Percentiles rank a stretch among this genome's conserved stretches.
Conservation (phyloP, 1,140 invertebrate species). For the Limonius californicus region DNA sequence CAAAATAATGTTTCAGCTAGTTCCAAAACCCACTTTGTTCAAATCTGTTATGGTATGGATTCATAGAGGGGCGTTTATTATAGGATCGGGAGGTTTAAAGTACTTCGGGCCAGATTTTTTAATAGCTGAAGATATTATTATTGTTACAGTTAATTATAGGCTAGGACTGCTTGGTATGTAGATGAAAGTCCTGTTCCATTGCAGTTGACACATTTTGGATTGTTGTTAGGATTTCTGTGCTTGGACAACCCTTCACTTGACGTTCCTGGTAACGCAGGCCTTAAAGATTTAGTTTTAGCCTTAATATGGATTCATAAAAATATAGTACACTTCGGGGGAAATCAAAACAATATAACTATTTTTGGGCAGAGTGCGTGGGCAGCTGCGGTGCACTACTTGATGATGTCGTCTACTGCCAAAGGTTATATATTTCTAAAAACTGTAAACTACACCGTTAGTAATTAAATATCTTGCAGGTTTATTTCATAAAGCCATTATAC, state of each 20-base stretch:
- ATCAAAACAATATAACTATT: slow-evolving; percentile 47
- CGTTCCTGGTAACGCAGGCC: slow-evolving; percentile 58
- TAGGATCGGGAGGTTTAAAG: slow-evolving; percentile 54
- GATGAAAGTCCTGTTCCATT: background rate
- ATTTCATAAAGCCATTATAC: slow-evolving; percentile 6
- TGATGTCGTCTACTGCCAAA: slow-evolving; percentile 29
- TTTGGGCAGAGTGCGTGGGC: slow-evolving; percentile 54
- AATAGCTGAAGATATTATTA: slow-evolving; percentile 53
- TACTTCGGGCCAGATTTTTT: slow-evolving; percentile 60
- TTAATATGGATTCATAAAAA: slow-evolving; percentile 57
- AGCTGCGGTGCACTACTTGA: slow-evolving; percentile 36
- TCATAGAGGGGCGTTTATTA: slow-evolving; percentile 61
- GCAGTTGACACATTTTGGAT: background rate
- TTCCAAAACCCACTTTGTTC: slow-evolving; percentile 19
- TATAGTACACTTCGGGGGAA: slow-evolving; percentile 52
- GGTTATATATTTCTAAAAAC: slow-evolving; percentile 11
- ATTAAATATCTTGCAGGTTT: background rate
- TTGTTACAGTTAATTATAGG: slow-evolving; percentile 52
- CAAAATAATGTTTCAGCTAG: slow-evolving; percentile 16
- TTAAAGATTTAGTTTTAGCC: slow-evolving; percentile 59
- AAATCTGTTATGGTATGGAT: slow-evolving; percentile 63
- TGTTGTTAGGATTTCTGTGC: slow-evolving; percentile 34
- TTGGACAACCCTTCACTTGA: slow-evolving; percentile 45
- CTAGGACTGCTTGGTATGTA: slow-evolving; percentile 47
- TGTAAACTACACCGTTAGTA: background rate